Base-by-base conservation (phyloP, 2,888 invertebrate species). In the Torymus auratus region DNA sequence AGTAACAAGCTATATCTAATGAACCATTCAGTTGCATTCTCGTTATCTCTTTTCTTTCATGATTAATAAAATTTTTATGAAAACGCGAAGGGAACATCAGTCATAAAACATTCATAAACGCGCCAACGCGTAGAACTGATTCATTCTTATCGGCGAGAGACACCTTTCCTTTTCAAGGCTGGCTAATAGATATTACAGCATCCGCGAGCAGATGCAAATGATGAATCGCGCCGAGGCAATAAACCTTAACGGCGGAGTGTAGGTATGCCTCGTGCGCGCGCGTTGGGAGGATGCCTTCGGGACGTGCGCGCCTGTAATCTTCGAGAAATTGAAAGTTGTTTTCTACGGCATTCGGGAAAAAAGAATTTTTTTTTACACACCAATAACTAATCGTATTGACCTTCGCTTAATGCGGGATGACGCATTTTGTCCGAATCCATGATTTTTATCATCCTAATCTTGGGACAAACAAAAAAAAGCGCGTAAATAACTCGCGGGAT, bases 301-400 rank as follows among this genome's bases (percentile, higher is more conserved):
- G 56, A 56, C 68, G 52, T 67, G 56, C 56, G 41, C 14, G 50
- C 60, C 5, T 53, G 73, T 50, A 62, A 72, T 78, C 65, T 61
- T 61, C 69, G 65, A 81, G 85, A 86, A 86, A 84, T 84, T 83
- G 85, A 87, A 86, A 87, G 84, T 86, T 85, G 83, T 84, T 85
- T 85, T 79, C 82, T 80, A 71, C 55, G 75, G 74, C 83, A 70
- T 83, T 81, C 83, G 58, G 23, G 56, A 75, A 55, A 64, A 20
- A 50, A 72, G 20, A 52, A 23, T 61, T 79, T 72, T 67, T 56
- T 76, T 81, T 69, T 20, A 55, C 80, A 14, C 60, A 53, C 65
- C 20, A 60, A 28, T 41, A 78, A 74, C 70, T 69, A 83, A 76
- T 65, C 82, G 78, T 78, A 80, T 83, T 84, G 85, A 85, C 84